Percentiles rank a stretch among this genome's conserved stretches.
These are phyloP conservation scores for Pinctada fucata DNA, from an alignment of 2,888 invertebrate genomes.

Conservation along the genomic window DNA sequence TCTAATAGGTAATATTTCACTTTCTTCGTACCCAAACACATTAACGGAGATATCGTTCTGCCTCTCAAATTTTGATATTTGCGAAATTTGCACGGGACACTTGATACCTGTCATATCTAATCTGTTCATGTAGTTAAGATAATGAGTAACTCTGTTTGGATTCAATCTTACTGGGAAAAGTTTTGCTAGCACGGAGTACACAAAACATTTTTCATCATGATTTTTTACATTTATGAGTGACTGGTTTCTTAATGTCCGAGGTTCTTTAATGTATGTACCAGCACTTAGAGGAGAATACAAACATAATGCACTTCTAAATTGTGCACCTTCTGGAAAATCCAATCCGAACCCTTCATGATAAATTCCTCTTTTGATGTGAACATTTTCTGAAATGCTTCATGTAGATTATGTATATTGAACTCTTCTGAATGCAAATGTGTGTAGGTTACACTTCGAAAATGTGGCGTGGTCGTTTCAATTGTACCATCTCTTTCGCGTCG, in stretches of 20 bases:
- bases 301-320: conserved; percentile 39
- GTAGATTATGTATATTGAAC: conserved; percentile 24
- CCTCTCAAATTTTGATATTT: conserved; percentile 39
- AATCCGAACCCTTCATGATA: conserved; percentile 46
- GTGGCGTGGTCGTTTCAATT: conserved; percentile 17
- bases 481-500: conserved; percentile 14
- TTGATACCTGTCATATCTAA: conserved; percentile 31
- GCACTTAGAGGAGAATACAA: conserved; percentile 40
- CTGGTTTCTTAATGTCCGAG: conserved; percentile 12
- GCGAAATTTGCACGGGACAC: conserved; percentile 29
- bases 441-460: conserved; percentile 29
- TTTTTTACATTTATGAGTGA: conserved; percentile 37
- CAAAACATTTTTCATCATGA: conserved; percentile 44
- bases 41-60: conserved; percentile 40
- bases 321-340: conserved; percentile 41
- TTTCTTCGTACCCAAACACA: conserved; percentile 36
- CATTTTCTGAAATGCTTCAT: conserved; percentile 47
- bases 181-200: conserved; percentile 35
- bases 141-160: conserved; percentile 29
- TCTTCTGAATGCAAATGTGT: conserved; percentile 13
- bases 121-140: conserved; percentile 30
- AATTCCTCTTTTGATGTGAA: conserved; percentile 45
- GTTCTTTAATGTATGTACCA: conserved; percentile 41
- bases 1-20: conserved; percentile 27
- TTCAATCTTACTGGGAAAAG: conserved; percentile 27